Evolutionary conservation across 2,113 vertebrate species (phyloP), one percentile per base, ranked within the genome.

Genomic region (Cygnus atratus): DNA sequence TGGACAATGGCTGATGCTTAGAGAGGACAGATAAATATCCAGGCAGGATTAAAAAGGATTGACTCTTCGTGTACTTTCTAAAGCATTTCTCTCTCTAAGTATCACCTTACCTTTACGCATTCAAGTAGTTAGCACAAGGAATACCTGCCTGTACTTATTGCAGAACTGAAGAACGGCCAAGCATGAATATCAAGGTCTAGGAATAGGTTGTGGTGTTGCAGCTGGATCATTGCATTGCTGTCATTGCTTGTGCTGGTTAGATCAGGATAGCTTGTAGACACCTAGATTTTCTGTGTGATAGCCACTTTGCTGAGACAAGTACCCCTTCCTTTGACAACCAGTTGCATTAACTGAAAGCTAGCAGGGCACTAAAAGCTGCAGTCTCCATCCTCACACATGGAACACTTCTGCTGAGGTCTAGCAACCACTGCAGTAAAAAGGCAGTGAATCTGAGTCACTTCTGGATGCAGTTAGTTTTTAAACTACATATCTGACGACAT

Each of bases 101-200:
- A 61, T 61, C 13, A 16, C 6, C 33, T 65, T 70, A 16, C 17
- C 10, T 12, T 17, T 5, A 4, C 26, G 33, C 1, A 0, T 33
- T 44, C 24, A 62, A 29, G 4, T 16, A 6, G 28, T 12, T 35
- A 54, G 50, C 48, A 86, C 39, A 26, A 70, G 43, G 6, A 29
- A n/a, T 12, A 58, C 12, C 77, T 58, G 35, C 39, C 15, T 0
- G 3, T 1, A 28, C 66, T 37, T 25, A 2, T 0, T 16, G 65
- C 5, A 11, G 39, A 63, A 35, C 4, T n/a, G 65, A 58, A 71
- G 35, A 67, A 50, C 5, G 52, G 29, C 41, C 65, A 68, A 0
- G 0, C 12, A 4, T 5, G 26, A 70, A 89, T 58, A 35, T 3
- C 44, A 10, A 2, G 1, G 29, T 0, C 25, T 7, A 29, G 15